These are phyloP conservation scores for Ormyrus pomaceus DNA, from an alignment of 2,888 invertebrate species.

Conservation along the genomic window DNA sequence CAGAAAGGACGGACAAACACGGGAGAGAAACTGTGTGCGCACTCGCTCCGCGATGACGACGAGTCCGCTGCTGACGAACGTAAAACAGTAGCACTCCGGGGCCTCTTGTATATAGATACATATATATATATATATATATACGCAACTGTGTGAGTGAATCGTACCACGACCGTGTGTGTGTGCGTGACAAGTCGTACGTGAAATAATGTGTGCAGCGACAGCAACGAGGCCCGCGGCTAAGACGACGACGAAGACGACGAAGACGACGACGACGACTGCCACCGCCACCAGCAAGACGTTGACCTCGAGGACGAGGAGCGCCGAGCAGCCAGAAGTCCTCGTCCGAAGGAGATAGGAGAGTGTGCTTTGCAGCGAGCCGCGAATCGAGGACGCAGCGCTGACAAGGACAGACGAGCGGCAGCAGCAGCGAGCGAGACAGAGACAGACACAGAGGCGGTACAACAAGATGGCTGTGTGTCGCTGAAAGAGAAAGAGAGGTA, in stretches of 20 bases:
- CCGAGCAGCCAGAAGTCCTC: not conserved
- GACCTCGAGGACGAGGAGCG: not conserved
- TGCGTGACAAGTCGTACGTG: too few relatives aligned
- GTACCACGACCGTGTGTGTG: too few relatives aligned
- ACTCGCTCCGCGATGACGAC: not conserved
- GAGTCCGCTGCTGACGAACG: too few relatives aligned
- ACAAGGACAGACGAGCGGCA: not conserved
- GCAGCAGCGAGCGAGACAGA: conserved; percentile 46
- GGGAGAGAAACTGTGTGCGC: not conserved
- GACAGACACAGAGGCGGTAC: conserved; percentile 59
- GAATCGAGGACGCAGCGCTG: conserved; percentile 23
- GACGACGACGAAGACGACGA: not conserved
- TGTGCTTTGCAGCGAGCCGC: too few relatives aligned
- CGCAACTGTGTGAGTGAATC: too few relatives aligned
- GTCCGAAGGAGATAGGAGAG: too few relatives aligned
- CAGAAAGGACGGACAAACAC: not conserved
- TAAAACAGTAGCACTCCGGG: too few relatives aligned
- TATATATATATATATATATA: too few relatives aligned
- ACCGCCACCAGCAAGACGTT: too few relatives aligned
- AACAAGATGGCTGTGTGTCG: conserved; percentile 69
- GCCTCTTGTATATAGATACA: too few relatives aligned
- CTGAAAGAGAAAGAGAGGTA: conserved; percentile 61
- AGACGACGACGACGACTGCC: not conserved
- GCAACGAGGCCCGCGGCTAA: not conserved
- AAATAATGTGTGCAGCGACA: too few relatives aligned